These are phyloP conservation scores for Pterobdella sp. DNA, from an alignment of 2,888 invertebrate species.

Conservation along the genomic window DNA sequence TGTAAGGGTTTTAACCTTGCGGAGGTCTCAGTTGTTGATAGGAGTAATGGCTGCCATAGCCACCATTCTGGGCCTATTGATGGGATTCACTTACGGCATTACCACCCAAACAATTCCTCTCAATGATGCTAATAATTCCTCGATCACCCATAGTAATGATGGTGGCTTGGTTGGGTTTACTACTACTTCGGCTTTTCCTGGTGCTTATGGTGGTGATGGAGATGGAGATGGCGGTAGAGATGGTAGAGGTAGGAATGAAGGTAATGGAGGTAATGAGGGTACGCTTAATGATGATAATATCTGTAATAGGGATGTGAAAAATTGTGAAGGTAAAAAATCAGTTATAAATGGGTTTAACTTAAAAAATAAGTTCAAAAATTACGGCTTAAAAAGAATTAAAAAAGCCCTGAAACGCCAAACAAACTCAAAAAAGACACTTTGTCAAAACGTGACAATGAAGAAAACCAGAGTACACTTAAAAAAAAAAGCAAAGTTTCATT, in stretches of 20 bases:
- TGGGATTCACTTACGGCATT: constrained; percentile 16
- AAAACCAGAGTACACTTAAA: too few relatives aligned
- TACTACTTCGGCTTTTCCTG: not conserved
- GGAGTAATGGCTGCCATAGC: constrained; percentile 41
- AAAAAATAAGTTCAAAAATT: too few relatives aligned
- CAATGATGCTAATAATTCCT: not conserved
- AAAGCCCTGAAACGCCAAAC: too few relatives aligned
- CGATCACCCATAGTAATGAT: not conserved
- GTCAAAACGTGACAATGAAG: too few relatives aligned
- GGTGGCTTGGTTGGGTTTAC: not conserved
- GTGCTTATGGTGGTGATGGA: not conserved
- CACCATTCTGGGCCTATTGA: constrained; percentile 41
- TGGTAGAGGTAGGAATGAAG: not conserved
- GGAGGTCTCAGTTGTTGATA: constrained; percentile 39
- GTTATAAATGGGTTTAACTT: too few relatives aligned
- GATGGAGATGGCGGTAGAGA: not conserved
- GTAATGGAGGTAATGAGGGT: not conserved
- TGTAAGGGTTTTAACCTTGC: constrained; percentile 42
- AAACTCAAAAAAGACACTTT: too few relatives aligned
- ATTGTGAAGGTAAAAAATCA: not conserved
- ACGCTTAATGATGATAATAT: not conserved
- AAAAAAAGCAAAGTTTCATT: too few relatives aligned
- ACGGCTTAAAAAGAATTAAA: too few relatives aligned
- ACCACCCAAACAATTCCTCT: not conserved
- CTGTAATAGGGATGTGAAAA: not conserved